A percentile compares a stretch with the other conserved stretches of the same genome.
phyloP scores from a whole-genome alignment of 2,888 invertebrate genomes.

The Pristionchus arcanus region DNA sequence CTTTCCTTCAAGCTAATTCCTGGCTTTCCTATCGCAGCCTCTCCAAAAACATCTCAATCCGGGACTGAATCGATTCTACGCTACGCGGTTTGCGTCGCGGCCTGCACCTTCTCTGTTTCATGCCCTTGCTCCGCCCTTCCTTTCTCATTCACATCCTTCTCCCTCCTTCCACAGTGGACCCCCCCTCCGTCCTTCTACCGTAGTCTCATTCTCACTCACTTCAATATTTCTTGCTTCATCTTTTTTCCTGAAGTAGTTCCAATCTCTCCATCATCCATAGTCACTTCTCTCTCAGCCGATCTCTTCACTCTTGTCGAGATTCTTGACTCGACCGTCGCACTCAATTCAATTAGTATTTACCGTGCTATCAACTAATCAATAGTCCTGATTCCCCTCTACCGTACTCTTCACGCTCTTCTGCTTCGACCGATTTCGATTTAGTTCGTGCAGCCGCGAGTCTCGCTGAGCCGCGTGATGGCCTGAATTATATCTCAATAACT shows the following conservation, averaged over 20 bases:
- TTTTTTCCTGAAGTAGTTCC: neutral
- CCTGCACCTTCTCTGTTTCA: neutral
- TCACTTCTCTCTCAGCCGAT: neutral
- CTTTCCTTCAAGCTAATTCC: too few species aligned
- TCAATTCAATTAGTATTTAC: neutral
- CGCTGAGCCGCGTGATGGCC: neutral
- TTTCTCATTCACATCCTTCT: neutral
- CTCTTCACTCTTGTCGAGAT: neutral
- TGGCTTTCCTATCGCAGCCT: too few species aligned
- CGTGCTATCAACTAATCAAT: neutral
- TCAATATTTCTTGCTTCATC: neutral
- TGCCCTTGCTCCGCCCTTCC: neutral
- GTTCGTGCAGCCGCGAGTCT: neutral
- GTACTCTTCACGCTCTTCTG: neutral
- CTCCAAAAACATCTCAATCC: neutral
- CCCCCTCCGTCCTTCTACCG: neutral
- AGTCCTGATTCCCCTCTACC: neutral
- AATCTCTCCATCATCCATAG: neutral
- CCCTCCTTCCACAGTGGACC: too few species aligned
- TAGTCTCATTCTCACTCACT: conserved; percentile 17
- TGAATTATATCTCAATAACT: neutral
- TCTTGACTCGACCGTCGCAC: neutral
- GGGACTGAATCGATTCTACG: neutral
- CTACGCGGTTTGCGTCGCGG: neutral
- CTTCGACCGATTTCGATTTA: too few species aligned